Conservation (phyloP, 1,140 invertebrate genomes). For the Prorops nasuta region DNA sequence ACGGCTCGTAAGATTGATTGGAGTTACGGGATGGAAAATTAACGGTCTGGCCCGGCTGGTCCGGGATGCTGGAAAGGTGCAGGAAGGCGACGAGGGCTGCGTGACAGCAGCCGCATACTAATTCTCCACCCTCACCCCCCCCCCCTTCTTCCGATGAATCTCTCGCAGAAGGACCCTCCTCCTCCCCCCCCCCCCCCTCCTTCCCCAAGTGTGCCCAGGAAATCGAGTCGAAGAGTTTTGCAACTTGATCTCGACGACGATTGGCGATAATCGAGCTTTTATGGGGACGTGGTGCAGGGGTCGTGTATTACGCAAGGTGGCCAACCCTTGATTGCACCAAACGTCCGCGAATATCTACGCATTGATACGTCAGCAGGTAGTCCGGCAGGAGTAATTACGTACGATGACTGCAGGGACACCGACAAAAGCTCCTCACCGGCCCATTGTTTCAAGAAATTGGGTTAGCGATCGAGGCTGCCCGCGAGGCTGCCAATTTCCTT, state of each 20-base stretch:
- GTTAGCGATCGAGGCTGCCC: no score
- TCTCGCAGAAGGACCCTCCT: neutral
- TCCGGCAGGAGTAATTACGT: conserved; percentile 30
- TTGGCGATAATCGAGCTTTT: neutral
- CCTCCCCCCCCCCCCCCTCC: neutral
- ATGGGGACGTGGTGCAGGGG: no score
- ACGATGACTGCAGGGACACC: neutral
- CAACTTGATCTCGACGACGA: neutral
- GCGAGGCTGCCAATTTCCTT: no score
- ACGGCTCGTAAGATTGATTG: conserved; percentile 52
- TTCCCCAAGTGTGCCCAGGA: neutral
- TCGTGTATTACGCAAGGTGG: conserved; percentile 5
- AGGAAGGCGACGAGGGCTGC: conserved; percentile 25
- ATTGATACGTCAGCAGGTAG: conserved; percentile 11
- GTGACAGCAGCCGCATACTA: conserved; percentile 50
- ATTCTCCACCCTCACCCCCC: conserved; percentile 26
- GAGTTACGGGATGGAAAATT: conserved; percentile 56
- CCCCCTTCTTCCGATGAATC: neutral
- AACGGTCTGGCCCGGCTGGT: conserved; percentile 42
- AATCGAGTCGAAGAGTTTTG: neutral
- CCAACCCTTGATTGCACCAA: conserved; percentile 29
- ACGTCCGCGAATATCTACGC: conserved; percentile 19
- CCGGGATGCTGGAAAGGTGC: conserved; percentile 26
- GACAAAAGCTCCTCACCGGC: conserved; percentile 15
- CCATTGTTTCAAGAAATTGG: conserved; percentile 25